phyloP scores from a whole-genome alignment of 2,888 invertebrate species.

The Caenorhabditis wallacei region DNA sequence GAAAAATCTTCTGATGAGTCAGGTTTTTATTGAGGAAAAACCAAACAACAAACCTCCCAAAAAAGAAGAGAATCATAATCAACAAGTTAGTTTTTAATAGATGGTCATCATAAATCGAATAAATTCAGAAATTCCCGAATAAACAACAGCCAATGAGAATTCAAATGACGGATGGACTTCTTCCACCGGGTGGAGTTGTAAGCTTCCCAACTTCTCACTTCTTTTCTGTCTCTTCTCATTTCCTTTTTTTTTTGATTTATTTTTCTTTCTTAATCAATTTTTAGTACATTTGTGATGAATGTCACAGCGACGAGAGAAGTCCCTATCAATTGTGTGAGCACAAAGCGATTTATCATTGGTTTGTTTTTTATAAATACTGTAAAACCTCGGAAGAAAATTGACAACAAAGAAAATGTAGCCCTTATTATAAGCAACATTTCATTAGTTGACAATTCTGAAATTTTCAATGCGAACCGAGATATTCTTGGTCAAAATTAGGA shows the following conservation, averaged over 20 bases:
- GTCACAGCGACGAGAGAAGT: conserved; percentile 24
- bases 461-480: no score
- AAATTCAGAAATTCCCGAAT: not conserved
- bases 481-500: no score
- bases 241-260: not conserved
- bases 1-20: conserved; percentile 31
- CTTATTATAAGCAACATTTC: no score
- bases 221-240: not conserved
- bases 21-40: conserved; percentile 2
- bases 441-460: no score
- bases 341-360: conserved; percentile 44
- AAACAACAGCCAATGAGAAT: not conserved
- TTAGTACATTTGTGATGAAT: conserved; percentile 44
- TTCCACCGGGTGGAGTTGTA: conserved; percentile 18
- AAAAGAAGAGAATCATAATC: not conserved
- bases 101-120: not conserved
- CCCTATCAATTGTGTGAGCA: conserved; percentile 51
- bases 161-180: conserved; percentile 8
- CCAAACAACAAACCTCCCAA: not conserved
- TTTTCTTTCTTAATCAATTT: conserved; percentile 4
- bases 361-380: not conserved
- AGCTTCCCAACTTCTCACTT: conserved; percentile 23
- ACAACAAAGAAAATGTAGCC: no score
- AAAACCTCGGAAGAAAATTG: no score
- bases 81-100: not conserved